Conservation (phyloP, 2,113 vertebrate species). For the Pelecanus crispus region DNA sequence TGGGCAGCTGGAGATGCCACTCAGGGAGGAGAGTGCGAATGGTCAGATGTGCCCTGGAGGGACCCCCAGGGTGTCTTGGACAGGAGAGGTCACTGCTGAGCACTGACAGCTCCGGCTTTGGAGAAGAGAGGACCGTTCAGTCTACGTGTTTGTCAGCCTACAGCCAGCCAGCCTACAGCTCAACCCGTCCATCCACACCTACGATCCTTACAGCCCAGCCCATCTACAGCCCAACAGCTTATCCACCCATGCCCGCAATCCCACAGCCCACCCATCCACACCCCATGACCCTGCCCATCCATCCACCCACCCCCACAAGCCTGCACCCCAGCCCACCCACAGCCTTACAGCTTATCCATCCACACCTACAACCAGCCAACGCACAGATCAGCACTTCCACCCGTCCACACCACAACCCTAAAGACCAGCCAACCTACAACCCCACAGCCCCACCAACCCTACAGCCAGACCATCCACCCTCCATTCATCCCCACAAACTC, state of each 20-base stretch:
- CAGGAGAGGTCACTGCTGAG: neutral
- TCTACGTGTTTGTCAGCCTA: neutral
- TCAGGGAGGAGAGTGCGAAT: accelerated
- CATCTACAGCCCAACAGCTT: neutral
- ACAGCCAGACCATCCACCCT: neutral
- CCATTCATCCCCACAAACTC: neutral
- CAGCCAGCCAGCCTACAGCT: neutral
- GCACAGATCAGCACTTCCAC: neutral
- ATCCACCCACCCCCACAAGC: neutral
- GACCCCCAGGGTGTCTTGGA: neutral
- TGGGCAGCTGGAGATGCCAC: no score
- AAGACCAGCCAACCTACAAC: neutral
- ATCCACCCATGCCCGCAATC: accelerated
- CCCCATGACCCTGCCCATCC: neutral
- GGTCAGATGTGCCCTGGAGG: neutral
- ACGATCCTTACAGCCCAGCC: neutral
- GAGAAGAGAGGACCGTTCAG: neutral
- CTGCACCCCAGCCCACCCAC: neutral
- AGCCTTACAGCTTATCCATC: neutral
- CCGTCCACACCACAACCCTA: no score
- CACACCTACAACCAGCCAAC: neutral
- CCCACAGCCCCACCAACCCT: neutral
- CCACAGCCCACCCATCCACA: neutral
- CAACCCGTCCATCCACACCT: neutral
- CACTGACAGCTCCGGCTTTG: neutral